A percentile compares a stretch with the other conserved stretches of the same genome.
These are phyloP conservation scores for Melanostigma gelatinosum DNA, from an alignment of 2,113 vertebrate species.

Conservation along the genomic window DNA sequence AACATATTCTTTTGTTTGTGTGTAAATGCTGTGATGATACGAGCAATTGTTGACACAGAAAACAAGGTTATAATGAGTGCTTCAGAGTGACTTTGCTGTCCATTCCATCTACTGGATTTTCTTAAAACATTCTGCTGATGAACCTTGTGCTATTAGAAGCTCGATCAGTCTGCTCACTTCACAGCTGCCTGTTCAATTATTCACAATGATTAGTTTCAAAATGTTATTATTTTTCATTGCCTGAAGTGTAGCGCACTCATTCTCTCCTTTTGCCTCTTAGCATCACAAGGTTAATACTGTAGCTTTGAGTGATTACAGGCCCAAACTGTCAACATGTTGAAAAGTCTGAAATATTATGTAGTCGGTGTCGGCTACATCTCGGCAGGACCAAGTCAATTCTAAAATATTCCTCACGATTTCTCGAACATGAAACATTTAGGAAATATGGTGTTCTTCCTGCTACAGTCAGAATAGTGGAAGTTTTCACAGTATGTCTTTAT, in stretches of 20 bases:
- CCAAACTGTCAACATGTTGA: no score
- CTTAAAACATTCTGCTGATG: background rate
- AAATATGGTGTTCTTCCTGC: background rate
- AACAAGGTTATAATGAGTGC: constrained; percentile 1
- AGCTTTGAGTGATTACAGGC: background rate
- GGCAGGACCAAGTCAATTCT: background rate
- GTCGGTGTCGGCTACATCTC: no score
- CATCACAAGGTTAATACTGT: background rate
- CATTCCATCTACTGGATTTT: background rate
- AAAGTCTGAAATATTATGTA: no score
- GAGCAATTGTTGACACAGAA: background rate
- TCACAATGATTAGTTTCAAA: background rate
- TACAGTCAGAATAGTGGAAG: background rate
- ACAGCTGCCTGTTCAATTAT: constrained; percentile 22
- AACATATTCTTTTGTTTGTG: background rate
- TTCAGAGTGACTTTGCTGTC: constrained; percentile 5
- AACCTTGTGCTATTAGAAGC: background rate
- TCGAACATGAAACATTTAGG: background rate
- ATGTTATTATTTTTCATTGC: background rate
- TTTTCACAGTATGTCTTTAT: background rate
- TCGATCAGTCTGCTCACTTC: constrained; percentile 1
- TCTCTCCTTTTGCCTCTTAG: background rate
- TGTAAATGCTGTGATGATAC: background rate
- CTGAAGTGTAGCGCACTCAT: background rate
- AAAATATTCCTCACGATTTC: background rate